phyloP scores from a whole-genome alignment of 2,113 vertebrate species.

The Thinocorus orbignyianus region DNA sequence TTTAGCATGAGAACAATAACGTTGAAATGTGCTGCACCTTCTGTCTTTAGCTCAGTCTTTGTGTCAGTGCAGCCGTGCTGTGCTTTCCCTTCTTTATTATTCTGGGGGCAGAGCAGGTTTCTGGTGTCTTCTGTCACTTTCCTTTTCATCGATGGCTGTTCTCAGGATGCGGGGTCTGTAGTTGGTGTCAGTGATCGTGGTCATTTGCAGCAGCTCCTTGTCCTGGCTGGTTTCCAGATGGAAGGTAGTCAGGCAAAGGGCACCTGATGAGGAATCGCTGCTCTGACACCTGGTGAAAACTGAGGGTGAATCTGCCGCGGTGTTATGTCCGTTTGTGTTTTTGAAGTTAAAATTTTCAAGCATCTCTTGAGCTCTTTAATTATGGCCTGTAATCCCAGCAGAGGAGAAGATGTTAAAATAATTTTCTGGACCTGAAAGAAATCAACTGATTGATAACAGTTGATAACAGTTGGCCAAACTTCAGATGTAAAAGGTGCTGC shows the following conservation, averaged over 20 bases:
- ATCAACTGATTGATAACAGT: background rate
- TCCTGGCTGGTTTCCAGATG: background rate
- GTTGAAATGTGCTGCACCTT: background rate
- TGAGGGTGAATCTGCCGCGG: background rate
- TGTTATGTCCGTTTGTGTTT: background rate
- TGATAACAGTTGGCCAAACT: background rate
- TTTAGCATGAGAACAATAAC: background rate
- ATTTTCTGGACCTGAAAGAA: background rate
- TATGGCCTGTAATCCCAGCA: background rate
- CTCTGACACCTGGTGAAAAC: background rate
- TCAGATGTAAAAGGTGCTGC: background rate
- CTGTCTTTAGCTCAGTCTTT: background rate
- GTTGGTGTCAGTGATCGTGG: background rate
- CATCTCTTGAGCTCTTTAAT: background rate
- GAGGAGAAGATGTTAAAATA: background rate
- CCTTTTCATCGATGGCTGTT: background rate
- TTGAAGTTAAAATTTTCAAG: background rate
- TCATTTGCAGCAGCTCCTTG: background rate
- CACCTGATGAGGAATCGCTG: background rate
- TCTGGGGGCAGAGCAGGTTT: background rate
- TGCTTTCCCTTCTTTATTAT: background rate
- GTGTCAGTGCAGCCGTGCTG: accelerated
- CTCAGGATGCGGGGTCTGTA: background rate
- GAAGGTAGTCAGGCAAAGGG: background rate
- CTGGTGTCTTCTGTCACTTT: background rate